phyloP scores from a whole-genome alignment of 2,113 vertebrate species.

The Bos taurus region ARS-UCD2.0 NC_037345.1:56110501-56111000 shows the following conservation, averaged over 20 bases:
- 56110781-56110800: slow-evolving; percentile 88
- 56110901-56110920: neutral
- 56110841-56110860: slow-evolving; percentile 84
- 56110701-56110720: fast-evolving
- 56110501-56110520: neutral
- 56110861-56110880: neutral
- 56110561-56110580: slow-evolving; percentile 91
- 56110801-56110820: slow-evolving; percentile 89
- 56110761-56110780: slow-evolving; percentile 90
- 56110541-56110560: slow-evolving; percentile 89
- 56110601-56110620: slow-evolving; percentile 87
- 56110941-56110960: neutral
- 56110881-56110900: neutral
- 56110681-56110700: too few relatives aligned
- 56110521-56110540: slow-evolving; percentile 82
- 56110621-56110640: slow-evolving; percentile 92
- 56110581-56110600: slow-evolving; percentile 89
- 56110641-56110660: slow-evolving; percentile 86
- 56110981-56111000: neutral
- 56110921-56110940: neutral
- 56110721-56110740: fast-evolving
- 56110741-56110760: slow-evolving; percentile 77
- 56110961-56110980: too few relatives aligned
- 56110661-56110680: neutral
- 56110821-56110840: slow-evolving; percentile 90